These are phyloP conservation scores for Bothrops alternatus DNA, from an alignment of 2,797 vertebrate genomes.

Conservation along the genomic window DNA sequence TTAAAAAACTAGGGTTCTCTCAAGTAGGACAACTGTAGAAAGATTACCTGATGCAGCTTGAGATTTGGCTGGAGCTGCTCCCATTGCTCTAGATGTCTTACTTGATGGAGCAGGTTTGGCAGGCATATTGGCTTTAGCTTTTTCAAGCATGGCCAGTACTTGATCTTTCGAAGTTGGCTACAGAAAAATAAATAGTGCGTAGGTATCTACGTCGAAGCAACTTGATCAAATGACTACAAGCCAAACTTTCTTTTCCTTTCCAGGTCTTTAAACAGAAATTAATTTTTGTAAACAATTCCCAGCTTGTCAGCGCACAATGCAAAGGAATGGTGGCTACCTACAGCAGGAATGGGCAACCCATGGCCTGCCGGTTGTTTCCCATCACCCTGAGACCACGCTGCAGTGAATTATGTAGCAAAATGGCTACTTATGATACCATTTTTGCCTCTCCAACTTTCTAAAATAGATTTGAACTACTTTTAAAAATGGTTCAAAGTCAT, in stretches of 20 bases:
- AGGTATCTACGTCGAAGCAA: not conserved
- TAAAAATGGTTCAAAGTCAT: not conserved
- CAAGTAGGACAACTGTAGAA: not conserved
- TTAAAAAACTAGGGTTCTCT: not conserved
- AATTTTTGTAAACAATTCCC: not conserved
- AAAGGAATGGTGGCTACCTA: not conserved
- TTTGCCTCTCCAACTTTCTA: not conserved
- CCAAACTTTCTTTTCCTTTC: not conserved
- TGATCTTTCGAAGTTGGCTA: slow-evolving; percentile 95
- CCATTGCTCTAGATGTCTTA: slow-evolving; percentile 72
- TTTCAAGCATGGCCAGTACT: slow-evolving; percentile 90
- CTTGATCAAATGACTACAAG: not conserved
- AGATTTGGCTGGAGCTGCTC: slow-evolving; percentile 70
- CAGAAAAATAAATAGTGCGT: slow-evolving; percentile 1
- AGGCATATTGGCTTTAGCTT: slow-evolving; percentile 90
- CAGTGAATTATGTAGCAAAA: not conserved
- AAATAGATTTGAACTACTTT: not conserved
- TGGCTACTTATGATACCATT: not conserved
- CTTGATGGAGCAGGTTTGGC: slow-evolving; percentile 83
- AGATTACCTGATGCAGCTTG: slow-evolving; percentile 74
- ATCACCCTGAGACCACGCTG: not conserved
- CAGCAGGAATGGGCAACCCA: not conserved
- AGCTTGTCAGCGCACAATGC: not conserved
- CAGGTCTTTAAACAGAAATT: not conserved
- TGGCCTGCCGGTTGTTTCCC: not conserved